phyloP scores from a whole-genome alignment of 2,888 invertebrate species.

The Priocnemis perturbator region DNA sequence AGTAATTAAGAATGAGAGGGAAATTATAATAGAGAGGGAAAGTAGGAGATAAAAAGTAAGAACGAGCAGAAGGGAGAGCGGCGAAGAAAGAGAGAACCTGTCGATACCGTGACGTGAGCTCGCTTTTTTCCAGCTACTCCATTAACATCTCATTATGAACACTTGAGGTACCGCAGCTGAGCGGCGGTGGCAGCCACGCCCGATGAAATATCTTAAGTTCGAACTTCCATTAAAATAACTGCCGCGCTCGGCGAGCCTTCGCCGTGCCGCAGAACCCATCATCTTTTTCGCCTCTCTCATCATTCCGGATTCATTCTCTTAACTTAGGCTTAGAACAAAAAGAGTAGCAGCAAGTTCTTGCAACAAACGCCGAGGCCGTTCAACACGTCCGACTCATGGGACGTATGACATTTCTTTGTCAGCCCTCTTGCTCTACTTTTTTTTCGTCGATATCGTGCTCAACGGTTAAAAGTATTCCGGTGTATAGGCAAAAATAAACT shows the following conservation, averaged over 20 bases:
- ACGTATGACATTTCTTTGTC: too few relatives aligned
- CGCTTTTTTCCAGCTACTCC: slow-evolving; percentile 69
- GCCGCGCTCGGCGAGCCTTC: slow-evolving; percentile 56
- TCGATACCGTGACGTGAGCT: slow-evolving; percentile 71
- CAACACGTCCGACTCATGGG: too few relatives aligned
- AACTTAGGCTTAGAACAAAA: too few relatives aligned
- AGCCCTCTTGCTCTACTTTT: too few relatives aligned
- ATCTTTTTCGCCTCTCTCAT: slow-evolving; percentile 11
- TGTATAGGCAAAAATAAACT: too few relatives aligned
- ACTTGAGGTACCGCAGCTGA: slow-evolving; percentile 56
- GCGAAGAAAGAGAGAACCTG: slow-evolving; percentile 54
- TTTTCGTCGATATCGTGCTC: too few relatives aligned
- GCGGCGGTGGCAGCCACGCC: slow-evolving; percentile 41
- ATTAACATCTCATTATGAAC: slow-evolving; percentile 75
- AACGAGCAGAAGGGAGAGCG: slow-evolving; percentile 16
- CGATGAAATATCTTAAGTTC: slow-evolving; percentile 72
- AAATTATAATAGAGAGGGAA: not conserved
- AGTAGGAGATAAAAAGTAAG: slow-evolving; percentile 6
- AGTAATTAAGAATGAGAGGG: not conserved
- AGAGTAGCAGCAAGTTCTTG: too few relatives aligned
- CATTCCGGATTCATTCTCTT: too few relatives aligned
- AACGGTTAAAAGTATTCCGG: too few relatives aligned
- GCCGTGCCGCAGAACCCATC: slow-evolving; percentile 26
- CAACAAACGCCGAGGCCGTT: too few relatives aligned
- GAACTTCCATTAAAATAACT: slow-evolving; percentile 74